A percentile compares a stretch with the other conserved stretches of the same genome.
These are phyloP conservation scores for Falco berigora DNA, from an alignment of 2,797 vertebrate genomes.

Conservation along the genomic window DNA sequence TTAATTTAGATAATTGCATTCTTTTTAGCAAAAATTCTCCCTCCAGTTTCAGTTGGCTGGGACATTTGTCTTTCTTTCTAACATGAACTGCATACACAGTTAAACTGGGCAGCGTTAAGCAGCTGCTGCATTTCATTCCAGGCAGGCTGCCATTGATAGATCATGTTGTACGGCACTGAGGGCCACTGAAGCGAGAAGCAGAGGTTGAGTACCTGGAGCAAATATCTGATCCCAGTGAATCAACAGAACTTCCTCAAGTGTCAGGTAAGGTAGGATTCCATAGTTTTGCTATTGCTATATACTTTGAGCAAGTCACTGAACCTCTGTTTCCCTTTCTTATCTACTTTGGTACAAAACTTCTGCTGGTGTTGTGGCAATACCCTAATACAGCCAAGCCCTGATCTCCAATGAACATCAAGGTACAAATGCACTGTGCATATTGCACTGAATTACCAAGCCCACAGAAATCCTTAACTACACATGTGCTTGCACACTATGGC, in stretches of 20 bases:
- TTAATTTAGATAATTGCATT: background rate
- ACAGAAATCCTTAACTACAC: background rate
- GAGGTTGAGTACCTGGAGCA: background rate
- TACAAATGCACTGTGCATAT: background rate
- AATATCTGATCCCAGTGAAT: background rate
- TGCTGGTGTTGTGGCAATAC: background rate
- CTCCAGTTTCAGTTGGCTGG: background rate
- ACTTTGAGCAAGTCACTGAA: background rate
- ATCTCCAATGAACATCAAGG: background rate
- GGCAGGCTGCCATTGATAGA: background rate
- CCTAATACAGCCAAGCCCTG: background rate
- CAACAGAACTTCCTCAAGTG: background rate
- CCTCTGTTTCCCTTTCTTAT: background rate
- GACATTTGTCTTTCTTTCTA: background rate
- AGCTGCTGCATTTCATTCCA: background rate
- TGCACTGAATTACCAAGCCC: background rate
- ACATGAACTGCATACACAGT: background rate
- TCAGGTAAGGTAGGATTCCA: background rate
- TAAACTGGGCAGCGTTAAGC: background rate
- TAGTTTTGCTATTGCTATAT: background rate
- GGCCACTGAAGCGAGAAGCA: background rate
- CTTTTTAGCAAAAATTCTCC: background rate
- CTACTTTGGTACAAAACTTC: background rate
- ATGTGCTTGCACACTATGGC: background rate
- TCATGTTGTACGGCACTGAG: background rate